Conservation (phyloP, 2,888 invertebrate species). For the Elmis aenea region DNA sequence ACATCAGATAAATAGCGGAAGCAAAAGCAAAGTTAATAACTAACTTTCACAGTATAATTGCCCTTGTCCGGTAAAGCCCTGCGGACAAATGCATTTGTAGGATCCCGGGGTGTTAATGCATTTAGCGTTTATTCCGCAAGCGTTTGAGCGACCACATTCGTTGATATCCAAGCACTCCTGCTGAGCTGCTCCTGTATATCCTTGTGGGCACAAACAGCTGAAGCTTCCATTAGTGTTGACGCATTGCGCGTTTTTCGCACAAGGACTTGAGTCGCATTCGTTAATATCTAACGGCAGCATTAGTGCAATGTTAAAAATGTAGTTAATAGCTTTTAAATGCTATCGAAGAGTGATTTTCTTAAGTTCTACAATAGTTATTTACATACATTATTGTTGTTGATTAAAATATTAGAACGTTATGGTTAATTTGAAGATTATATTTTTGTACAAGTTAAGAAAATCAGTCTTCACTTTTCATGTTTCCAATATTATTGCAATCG, state of each 20-base stretch:
- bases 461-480: constrained; percentile 44
- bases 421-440: constrained; percentile 12
- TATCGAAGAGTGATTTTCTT: constrained; percentile 33
- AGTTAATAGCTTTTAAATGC: no score
- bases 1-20: background rate
- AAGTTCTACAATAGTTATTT: no score
- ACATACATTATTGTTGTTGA: no score
- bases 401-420: no score
- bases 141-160: constrained; percentile 62
- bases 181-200: constrained; percentile 58
- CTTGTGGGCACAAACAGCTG: constrained; percentile 66
- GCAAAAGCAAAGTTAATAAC: constrained; percentile 35
- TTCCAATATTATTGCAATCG: constrained; percentile 25
- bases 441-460: constrained; percentile 45
- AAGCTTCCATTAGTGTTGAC: constrained; percentile 72
- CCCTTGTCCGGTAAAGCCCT: constrained; percentile 71
- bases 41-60: constrained; percentile 74
- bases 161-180: constrained; percentile 68
- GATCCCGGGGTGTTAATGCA: constrained; percentile 79
- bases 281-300: constrained; percentile 59
- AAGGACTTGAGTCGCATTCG: constrained; percentile 65
- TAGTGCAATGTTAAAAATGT: constrained; percentile 17
- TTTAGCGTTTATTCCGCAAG: constrained; percentile 72
- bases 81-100: constrained; percentile 70
- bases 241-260: constrained; percentile 67